Evolutionary conservation across 2,888 invertebrate species (phyloP).

Genomic region (Hemistola chrysoprasaria): DNA sequence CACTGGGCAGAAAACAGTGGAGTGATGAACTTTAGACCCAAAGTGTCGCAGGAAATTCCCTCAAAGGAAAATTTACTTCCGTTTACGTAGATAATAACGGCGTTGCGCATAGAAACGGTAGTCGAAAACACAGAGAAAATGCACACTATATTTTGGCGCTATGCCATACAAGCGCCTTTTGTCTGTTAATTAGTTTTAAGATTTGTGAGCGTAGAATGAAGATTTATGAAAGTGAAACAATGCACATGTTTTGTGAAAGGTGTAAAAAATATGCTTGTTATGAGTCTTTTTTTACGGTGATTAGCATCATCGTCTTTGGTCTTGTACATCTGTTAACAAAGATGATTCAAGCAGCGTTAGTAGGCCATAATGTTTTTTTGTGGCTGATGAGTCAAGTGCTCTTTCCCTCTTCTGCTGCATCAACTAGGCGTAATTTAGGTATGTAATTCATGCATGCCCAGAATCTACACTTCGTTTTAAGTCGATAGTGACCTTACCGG

Average conservation of each 20-base stretch:
- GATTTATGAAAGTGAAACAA: slow-evolving; percentile 16
- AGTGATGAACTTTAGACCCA: slow-evolving; percentile 33
- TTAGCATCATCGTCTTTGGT: no score
- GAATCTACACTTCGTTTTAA: no score
- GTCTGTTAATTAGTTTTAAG: slow-evolving; percentile 30
- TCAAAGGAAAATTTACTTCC: slow-evolving; percentile 34
- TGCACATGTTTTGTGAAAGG: slow-evolving; percentile 5
- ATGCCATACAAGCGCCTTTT: slow-evolving; percentile 25
- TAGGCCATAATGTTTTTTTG: no score
- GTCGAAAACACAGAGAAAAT: slow-evolving; percentile 25
- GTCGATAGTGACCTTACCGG: no score
- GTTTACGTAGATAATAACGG: slow-evolving; percentile 32
- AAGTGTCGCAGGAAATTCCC: slow-evolving; percentile 32
- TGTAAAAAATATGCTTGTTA: background rate
- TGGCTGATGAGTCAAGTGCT: no score
- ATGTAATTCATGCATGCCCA: no score
- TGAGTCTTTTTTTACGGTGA: background rate
- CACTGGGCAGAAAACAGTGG: slow-evolving; percentile 30
- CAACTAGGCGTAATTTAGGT: no score
- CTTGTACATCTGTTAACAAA: no score
- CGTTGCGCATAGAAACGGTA: slow-evolving; percentile 14
- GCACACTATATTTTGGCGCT: slow-evolving; percentile 28
- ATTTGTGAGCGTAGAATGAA: slow-evolving; percentile 14
- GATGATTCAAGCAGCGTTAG: no score
- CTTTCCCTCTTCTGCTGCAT: no score